Base-by-base conservation (phyloP, 2,113 vertebrate genomes). In the Myiopsitta monachus region DNA sequence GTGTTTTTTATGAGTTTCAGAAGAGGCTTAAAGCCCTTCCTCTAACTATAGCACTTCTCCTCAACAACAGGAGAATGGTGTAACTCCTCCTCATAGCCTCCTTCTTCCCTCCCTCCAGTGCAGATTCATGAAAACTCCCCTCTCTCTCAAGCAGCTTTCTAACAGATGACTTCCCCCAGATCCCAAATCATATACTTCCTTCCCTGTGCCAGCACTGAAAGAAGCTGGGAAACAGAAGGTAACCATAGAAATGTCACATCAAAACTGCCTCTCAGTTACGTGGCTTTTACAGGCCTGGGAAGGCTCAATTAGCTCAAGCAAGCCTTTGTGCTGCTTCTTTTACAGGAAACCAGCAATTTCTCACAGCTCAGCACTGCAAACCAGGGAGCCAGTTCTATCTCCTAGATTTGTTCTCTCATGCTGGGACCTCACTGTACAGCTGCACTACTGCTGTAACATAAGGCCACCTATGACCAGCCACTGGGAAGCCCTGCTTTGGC, bases 381-480 rank as follows among this genome's bases (percentile, higher is more conserved):
- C 18, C 39, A 46, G 41, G 21, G 41, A 64, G 33, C 5, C 36
- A 62, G 33, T 31, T 78, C 49, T 26, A 28, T 26, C 49, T 77
- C 63, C n/a, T 59, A 69, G 61, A 74, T 9, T 38, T 39, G 15
- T 44, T 18, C 75, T 83, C 46, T 79, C 16, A 33, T 52, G 55
- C 52, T 67, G 44, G 23, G 39, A 83, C 69, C 31, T 76, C 2
- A 1, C 63, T 52, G 43, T 17, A 16, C 36, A 46, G 47, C 52
- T 51, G 47, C 27, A 36, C 27, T 55, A 7, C 49, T 55, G 59
- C 33, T 74, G 39, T 61, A 30, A n/a, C 0, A 0, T 13, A 41
- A 83, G 57, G 38, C 28, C 57, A 46, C 7, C 63, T 72, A 51
- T 0, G 0, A 47, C 44, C 0, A 0, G 63, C 51, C 68, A 7